Evolutionary conservation across 2,113 vertebrate genomes (phyloP), one percentile per base, ranked within the genome.

Genomic region (Aplodontia rufa): DNA sequence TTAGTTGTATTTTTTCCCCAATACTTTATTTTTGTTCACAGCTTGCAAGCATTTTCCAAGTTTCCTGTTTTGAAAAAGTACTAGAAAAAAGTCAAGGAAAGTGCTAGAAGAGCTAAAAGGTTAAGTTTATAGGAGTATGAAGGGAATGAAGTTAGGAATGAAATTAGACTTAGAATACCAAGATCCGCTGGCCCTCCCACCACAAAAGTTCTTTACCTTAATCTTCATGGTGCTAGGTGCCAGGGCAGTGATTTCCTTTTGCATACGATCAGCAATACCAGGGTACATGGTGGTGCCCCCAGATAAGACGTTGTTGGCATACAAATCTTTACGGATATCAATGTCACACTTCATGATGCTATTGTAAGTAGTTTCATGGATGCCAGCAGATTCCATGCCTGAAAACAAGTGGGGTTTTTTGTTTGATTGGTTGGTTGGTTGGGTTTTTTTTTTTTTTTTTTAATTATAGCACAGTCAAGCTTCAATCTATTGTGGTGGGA

Each of bases 341-440:
- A 99, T 99, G 97, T 99, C 99, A 95, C 99, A 99, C 97, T 99
- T 99, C 99, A 99, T 99, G 98, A 99, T 99, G 98, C 99, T 99
- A 98, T 99, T 99, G 97, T 99, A 99, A 19, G 99, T 99, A 37
- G 99, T 99, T 98, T 99, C 99, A 60, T 99, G 99, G 96, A 99
- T 99, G 87, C 99, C 99, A 87, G 99, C 99, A 86, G 99, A 99
- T 96, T 99, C 99, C 99, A 99, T 99, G 69, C 99, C 99, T 99
- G 91, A 74, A 90, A 90, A 60, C 88, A 89, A 96, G 78, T 81
- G n/a, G n/a, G n/a, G n/a, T n/a, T n/a, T n/a, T n/a, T n/a, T n/a
- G n/a, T n/a, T n/a, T n/a, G n/a, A n/a, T n/a, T n/a, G n/a, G n/a
- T n/a, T n/a, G n/a, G n/a, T n/a, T n/a, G n/a, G n/a, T n/a, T n/a